Percentiles rank a stretch among this genome's conserved stretches.
These are phyloP conservation scores for Alauda arvensis DNA, from an alignment of 2,797 vertebrate species.

Conservation along the genomic window DNA sequence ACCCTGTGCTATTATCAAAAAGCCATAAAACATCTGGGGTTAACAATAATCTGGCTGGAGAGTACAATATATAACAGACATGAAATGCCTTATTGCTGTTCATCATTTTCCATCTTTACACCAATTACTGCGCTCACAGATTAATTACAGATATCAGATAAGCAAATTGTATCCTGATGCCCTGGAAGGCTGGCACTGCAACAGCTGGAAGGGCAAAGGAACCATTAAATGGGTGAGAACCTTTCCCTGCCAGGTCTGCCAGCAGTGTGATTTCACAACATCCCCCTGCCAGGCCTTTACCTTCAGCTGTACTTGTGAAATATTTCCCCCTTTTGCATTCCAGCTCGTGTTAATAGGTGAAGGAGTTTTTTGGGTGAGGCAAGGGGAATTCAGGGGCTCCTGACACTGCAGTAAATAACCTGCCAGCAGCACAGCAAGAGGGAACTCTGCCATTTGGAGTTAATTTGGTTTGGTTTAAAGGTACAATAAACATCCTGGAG, in stretches of 20 bases:
- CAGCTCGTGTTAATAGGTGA: background rate
- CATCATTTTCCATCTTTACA: background rate
- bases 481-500: background rate
- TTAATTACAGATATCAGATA: conserved; percentile 36
- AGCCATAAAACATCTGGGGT: conserved; percentile 31
- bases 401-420: background rate
- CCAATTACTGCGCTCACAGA: rapidly evolving
- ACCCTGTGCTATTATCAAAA: background rate
- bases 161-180: background rate
- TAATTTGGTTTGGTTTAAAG: background rate
- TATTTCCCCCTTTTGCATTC: background rate
- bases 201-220: background rate
- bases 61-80: background rate
- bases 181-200: background rate
- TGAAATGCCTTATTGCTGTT: background rate
- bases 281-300: conserved; percentile 1
- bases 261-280: background rate
- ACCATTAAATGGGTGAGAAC: background rate
- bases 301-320: conserved; percentile 1
- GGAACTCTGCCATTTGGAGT: background rate
- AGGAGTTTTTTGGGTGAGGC: background rate
- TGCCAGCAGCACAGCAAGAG: background rate
- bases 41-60: conserved; percentile 12
- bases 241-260: background rate
- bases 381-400: background rate